Evolutionary conservation across 1,140 invertebrate genomes (phyloP), one percentile per base, ranked within the genome.

Genomic region (Halesus radiatus): DNA sequence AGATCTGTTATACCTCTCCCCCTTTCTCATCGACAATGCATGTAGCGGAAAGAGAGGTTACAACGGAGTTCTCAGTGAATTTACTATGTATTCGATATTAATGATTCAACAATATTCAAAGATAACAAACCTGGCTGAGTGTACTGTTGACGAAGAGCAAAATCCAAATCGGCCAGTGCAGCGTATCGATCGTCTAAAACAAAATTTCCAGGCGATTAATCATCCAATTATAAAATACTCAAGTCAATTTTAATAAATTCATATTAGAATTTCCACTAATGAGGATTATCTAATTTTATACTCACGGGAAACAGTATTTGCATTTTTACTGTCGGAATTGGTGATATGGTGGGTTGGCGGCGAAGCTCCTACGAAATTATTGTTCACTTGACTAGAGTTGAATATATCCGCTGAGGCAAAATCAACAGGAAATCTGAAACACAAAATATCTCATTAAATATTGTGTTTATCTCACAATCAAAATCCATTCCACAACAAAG

Each of bases 401-500:
- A 88, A 90, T 81, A 90, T 90, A 77, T 89, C 87, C 79, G 88
- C 88, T 18, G 88, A 89, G n/a, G 87, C 86, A 80, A 90, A 90
- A 84, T 89, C 88, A 81, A 89, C 89, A 84, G 88, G 88, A 85
- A 90, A 90, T 87, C 88, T 90, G 85, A 66, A 88, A 88, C 20
- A 72, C 8, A 45, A 45, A 45, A 45, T 45, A 45, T 45, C 37
- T 45, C 37, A 13, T 45, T 60, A 20, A 60, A 20, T 60, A 20
- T 60, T 60, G 56, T 18, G n/a, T 60, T 20, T 60, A 23, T 20
- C 18, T 20, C 18, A 16, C 18, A 20, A 20, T 23, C 56, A 60
- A 60, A 20, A 20, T 23, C 13, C 23, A 20, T 20, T 20, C 56
- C 56, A 7, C 56, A 60, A 60, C 32, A 37, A 37, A 37, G 32